Base-by-base conservation (phyloP, 2,888 invertebrate genomes). In the Dorcus parallelipipedus region DNA sequence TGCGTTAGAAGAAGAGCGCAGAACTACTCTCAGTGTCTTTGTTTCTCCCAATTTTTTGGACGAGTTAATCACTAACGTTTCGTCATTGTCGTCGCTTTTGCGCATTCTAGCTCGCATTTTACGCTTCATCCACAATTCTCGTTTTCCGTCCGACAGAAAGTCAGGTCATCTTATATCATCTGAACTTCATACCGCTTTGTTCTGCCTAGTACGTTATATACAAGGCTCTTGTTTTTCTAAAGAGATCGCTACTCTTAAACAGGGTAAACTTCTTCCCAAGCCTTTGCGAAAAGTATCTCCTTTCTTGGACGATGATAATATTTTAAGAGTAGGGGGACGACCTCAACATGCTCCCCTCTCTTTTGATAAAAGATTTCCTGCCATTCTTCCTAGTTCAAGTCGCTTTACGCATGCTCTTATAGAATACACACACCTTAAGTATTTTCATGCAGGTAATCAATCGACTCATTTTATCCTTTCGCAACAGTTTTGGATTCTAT, bases 401-500 rank as follows among this genome's bases (percentile, higher is more conserved):
- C 48, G 39, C 5, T 23, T 63, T 8, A 56, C 59, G 2, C 8
- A 59, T 33, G 40, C 66, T 45, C 52, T 67, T 7, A 61, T 66
- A 9, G 65, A 63, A 20, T 53, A 66, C 51, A 52, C 59, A 6
- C 64, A 65, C 49, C 59, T 64, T 10, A 63, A 63, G 26, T 55
- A 66, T 56, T 55, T 61, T 5, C 66, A 67, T 49, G 38, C 67
- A 7, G 63, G 66, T 7, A 52, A 63, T 1, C 58, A 61, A 23
- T 57, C 60, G 39, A 47, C 63, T 9, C 48, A 55, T 14, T 64
- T 59, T 8, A 20, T 67, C 33, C 40, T 66, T 17, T 41, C 49
- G n/a, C 60, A 64, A 59, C 63, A 63, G 54, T 67, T 51, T 48
- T 66, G 67, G 67, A 66, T 67, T 40, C 9, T 67, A 17, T 61